Evolutionary conservation across 2,797 vertebrate genomes (phyloP), one percentile per base, ranked within the genome.

Genomic region (Morus bassanus): DNA sequence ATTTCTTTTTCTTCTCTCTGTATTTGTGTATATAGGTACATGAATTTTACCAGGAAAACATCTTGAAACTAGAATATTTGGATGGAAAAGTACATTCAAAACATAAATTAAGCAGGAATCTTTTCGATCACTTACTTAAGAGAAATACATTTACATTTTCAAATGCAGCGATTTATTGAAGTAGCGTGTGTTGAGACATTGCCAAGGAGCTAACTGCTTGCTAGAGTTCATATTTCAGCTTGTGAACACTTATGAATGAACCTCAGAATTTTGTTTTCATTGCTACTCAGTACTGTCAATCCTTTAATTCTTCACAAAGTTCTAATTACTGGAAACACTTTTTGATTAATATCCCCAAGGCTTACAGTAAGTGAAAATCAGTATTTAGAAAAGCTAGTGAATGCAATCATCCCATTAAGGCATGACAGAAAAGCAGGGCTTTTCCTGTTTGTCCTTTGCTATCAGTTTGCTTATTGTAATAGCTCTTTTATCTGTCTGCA

Each of bases 131-230:
- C 91, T 97, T 93, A 63, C 80, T 96, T 94, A 94, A 95, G 80
- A 97, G 84, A 96, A 96, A 50, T 91, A 30, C 27, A 94, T 97
- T 97, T 97, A 95, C 92, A 95, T 96, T 97, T 97, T 97, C 91
- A 97, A 97, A 97, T 96, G 82, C 77, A 88, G 93, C 64, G 31
- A 91, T 97, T 98, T 97, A 93, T 96, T 97, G 93, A 97, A 96
- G 85, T 89, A 94, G 60, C 68, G 53, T 74, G 59, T 87, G 54
- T 80, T 94, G 96, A 96, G 95, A 78, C 84, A 91, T 39, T 91
- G 69, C 68, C 76, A 93, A 96, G 93, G 70, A 97, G 73, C 53
- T 65, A 23, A 45, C 78, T 95, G 60, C 31, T 91, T 86, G 24
- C 56, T 79, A 16, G 25, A 85, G 67, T 57, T 48, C 57, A 28